Conservation (phyloP, 2,113 vertebrate genomes). For the Nansenia antarctica region DNA sequence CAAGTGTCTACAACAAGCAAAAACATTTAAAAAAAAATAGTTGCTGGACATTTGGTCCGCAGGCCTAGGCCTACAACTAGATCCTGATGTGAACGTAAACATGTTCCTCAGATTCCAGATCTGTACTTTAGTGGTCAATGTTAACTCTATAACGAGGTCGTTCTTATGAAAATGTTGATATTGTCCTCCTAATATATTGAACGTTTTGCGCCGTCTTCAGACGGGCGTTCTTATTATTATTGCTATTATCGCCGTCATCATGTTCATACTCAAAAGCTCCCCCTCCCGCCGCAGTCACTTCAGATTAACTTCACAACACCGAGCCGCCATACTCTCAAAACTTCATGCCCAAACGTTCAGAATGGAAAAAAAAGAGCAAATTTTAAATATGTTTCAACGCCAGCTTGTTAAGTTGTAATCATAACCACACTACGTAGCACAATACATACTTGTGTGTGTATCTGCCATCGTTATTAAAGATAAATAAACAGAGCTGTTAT, state of each 20-base stretch:
- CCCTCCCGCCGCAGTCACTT: conserved; percentile 61
- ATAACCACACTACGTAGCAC: conserved; percentile 5
- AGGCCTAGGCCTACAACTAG: background rate
- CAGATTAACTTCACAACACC: conserved; percentile 60
- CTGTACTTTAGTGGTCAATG: background rate
- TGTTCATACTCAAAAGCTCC: conserved; percentile 51
- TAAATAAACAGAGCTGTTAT: background rate
- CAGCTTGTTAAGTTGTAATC: conserved; percentile 4
- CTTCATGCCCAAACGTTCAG: background rate
- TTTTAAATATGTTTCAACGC: background rate
- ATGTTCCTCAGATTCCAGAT: background rate
- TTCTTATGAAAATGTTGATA: conserved; percentile 25
- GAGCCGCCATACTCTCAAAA: background rate
- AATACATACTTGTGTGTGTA: background rate
- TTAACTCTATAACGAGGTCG: background rate
- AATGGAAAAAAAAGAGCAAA: background rate
- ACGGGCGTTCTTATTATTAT: conserved; percentile 44
- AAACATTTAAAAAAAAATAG: too few species aligned
- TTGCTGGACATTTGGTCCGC: background rate
- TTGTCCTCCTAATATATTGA: conserved; percentile 38
- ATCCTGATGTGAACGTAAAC: background rate
- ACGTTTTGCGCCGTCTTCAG: conserved; percentile 26
- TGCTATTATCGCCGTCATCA: conserved; percentile 56
- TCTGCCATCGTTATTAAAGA: background rate
- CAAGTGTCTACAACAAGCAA: background rate